Base-by-base conservation (phyloP, 2,113 vertebrate species). In the Chunga burmeisteri region DNA sequence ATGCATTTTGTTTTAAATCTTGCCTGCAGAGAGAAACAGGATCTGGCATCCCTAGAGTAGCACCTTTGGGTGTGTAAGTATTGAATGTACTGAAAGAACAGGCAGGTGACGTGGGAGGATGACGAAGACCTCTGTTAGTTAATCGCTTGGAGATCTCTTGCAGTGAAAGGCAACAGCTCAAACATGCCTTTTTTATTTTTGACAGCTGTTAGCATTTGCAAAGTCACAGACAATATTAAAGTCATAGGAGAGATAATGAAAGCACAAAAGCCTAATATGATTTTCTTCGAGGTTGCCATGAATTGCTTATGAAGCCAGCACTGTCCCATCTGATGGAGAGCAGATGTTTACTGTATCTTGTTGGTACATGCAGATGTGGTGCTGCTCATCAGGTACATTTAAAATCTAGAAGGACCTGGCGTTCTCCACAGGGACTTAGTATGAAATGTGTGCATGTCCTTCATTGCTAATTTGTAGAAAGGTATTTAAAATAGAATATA, bases 61-160 rank as follows among this genome's bases (percentile, higher is more conserved):
- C 49, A 49, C 30, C 34, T 75, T 59, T 32, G 4, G 1, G 36
- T 68, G 49, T 38, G 16, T 29, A 65, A 75, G 16, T 47, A 40
- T 18, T 68, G 26, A 44, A 68, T 13, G 6, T 53, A 55, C 40
- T 65, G 22, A 29, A 68, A 68, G 17, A 85, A 68, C 5, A 47
- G 8, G 27, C 58, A 61, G 36, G 59, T 42, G 56, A 63, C 0
- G 0, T 16, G 36, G 16, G 25, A 10, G 19, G 13, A 18, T 80
- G 7, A 9, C 13, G 36, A 91, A 75, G 58, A 42, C 11, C 34
- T 67, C 16, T 47, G 8, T 18, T 74, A 42, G 16, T 63, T 74
- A 68, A 77, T 65, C 4, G 2, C 49, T 49, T 68, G 21, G 49
- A 59, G 68, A 79, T 36, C 7, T 61, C 47, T 68, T 82, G 27